A percentile compares a stretch with the other conserved stretches of the same genome.
These are phyloP conservation scores for Naso thynnoides DNA, from an alignment of 2,797 vertebrate species.

Conservation along the genomic window DNA sequence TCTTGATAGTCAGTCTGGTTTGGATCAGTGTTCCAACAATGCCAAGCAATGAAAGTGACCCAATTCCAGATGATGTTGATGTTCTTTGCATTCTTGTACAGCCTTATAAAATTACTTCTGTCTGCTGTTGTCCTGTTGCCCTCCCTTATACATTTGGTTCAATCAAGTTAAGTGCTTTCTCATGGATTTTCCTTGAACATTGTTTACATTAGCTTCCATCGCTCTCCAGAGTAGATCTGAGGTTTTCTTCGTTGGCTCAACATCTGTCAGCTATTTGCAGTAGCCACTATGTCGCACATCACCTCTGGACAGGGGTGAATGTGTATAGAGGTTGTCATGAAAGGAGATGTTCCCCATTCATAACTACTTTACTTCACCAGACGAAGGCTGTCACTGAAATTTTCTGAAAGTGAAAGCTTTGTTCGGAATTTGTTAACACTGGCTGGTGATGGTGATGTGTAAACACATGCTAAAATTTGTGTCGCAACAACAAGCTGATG, in stretches of 20 bases:
- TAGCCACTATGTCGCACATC: constrained; percentile 20
- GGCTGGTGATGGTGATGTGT: neutral
- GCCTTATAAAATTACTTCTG: constrained; percentile 18
- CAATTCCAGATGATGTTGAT: constrained; percentile 40
- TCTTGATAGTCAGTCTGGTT: constrained; percentile 35
- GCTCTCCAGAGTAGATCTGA: constrained; percentile 47
- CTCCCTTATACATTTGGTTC: constrained; percentile 21
- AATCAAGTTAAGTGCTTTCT: constrained; percentile 24
- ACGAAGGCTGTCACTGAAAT: constrained; percentile 5
- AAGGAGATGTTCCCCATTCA: neutral
- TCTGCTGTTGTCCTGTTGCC: constrained; percentile 14
- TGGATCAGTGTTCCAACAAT: constrained; percentile 27
- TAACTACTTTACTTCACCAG: constrained; percentile 1
- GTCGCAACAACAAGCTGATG: too few species aligned
- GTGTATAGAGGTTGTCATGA: constrained; percentile 22
- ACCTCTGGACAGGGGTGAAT: constrained; percentile 20
- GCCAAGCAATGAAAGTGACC: constrained; percentile 11
- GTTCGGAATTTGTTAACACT: neutral
- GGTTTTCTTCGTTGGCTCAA: constrained; percentile 28
- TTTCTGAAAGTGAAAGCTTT: neutral
- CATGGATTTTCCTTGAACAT: constrained; percentile 20
- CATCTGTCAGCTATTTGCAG: constrained; percentile 67
- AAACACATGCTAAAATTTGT: too few species aligned
- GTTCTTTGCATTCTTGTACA: constrained; percentile 36
- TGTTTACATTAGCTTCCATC: constrained; percentile 27